Evolutionary conservation across 2,797 vertebrate species (phyloP), one percentile per base, ranked within the genome.

Genomic region (Sparidentex hasta): DNA sequence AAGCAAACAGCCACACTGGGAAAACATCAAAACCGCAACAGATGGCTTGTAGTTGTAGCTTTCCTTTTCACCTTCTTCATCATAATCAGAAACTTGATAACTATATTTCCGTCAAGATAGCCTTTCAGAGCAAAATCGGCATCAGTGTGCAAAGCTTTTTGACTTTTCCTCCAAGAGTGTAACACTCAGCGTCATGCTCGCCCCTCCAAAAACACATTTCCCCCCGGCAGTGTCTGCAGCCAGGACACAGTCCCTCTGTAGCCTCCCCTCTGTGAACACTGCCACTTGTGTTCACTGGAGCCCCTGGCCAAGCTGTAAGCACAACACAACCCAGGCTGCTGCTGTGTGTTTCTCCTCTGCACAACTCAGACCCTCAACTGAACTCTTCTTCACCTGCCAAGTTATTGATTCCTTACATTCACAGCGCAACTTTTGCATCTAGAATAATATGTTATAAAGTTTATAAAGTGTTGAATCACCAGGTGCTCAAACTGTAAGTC

Each of bases 251-350:
- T 68, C 46, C 25, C 29, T 50, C 46, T 23, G 20, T 5, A 78
- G 58, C 64, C 29, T 47, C 74, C 44, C 13, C 62, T 66, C 64
- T 69, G 76, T 72, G 64, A 69, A 57, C 58, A 21, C 76, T 57
- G 29, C 33, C 69, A 66, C 72, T 76, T 57, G 47, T 78, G 67
- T 41, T 76, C n/a, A 52, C 2, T 75, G 71, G 43, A 62, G 48
- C 67, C 59, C 71, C 74, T 20, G 33, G 43, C 71, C 29, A 38
- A 70, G 43, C 64, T 76, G 59, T 68, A 65, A 75, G 57, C 66
- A 65, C 59, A 72, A 47, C 52, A 76, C 21, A 61, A 54, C 66
- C 43, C n/a, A 61, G 62, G 56, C 17, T 54, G 63, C 47, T 68
- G 58, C 33, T 47, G 33, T 41, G 59, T 62, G 27, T 63, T 72